Evolutionary conservation across 2,113 vertebrate genomes (phyloP).

Genomic region (Lipophrys pholis): DNA sequence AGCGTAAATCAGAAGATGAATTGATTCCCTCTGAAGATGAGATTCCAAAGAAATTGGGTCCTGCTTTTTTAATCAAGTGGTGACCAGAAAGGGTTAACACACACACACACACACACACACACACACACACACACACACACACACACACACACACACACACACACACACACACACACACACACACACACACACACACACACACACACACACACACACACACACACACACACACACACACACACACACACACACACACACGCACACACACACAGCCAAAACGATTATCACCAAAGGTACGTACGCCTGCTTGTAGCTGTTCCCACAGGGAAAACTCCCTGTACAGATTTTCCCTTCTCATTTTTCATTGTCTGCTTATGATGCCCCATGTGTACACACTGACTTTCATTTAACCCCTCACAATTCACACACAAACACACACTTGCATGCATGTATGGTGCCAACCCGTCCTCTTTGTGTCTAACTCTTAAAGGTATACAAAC

Average conservation of each 20-base stretch:
- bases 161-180: constrained; percentile 30
- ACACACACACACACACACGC: constrained; percentile 41
- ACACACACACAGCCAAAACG: constrained; percentile 53
- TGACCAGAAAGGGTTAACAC: constrained; percentile 50
- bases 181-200: constrained; percentile 24
- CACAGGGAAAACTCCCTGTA: constrained; percentile 75
- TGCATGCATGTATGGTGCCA: constrained; percentile 44
- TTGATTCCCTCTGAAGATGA: no score
- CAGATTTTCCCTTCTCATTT: constrained; percentile 77
- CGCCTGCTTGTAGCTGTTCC: constrained; percentile 72
- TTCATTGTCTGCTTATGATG: constrained; percentile 85
- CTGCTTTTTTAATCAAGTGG: constrained; percentile 63
- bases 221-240: constrained; percentile 16
- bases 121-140: constrained; percentile 16
- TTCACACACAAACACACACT: constrained; percentile 59
- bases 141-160: constrained; percentile 41
- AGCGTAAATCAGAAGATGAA: constrained; percentile 30
- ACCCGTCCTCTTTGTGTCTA: constrained; percentile 18
- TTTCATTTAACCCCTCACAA: constrained; percentile 82
- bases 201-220: not conserved
- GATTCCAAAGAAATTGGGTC: constrained; percentile 57
- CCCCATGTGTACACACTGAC: constrained; percentile 79
- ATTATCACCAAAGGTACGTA: constrained; percentile 77
- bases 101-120: constrained; percentile 2
- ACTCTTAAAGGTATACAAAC: constrained; percentile 18